Conservation (phyloP, 2,888 invertebrate genomes). For the Calephelis perditalis region DNA sequence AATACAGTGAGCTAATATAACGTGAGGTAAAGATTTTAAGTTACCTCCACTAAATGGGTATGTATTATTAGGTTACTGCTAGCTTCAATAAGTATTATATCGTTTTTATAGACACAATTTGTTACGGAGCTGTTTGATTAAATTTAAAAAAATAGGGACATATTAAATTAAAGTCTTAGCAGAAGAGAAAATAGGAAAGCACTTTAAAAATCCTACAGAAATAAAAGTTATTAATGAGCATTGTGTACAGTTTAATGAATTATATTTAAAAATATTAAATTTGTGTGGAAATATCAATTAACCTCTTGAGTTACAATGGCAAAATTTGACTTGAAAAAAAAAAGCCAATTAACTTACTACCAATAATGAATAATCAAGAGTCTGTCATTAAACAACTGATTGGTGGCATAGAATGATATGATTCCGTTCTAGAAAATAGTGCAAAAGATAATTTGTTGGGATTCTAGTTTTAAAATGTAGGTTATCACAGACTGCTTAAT, state of each 20-base stretch:
- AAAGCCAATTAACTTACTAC: constrained; percentile 20
- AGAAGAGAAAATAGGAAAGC: neutral
- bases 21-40: no score
- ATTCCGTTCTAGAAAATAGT: no score
- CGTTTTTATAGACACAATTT: neutral
- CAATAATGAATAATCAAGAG: constrained; percentile 23
- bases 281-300: neutral
- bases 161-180: constrained; percentile 2
- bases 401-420: constrained; percentile 18
- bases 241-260: neutral
- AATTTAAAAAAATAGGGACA: neutral
- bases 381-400: constrained; percentile 23
- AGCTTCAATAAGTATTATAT: no score
- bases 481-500: constrained; percentile 22
- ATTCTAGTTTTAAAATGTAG: constrained; percentile 28
- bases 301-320: neutral
- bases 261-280: neutral
- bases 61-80: no score
- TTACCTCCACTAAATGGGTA: no score
- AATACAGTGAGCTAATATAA: no score
- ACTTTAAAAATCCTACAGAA: neutral
- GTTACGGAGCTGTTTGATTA: neutral
- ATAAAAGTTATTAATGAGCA: neutral
- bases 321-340: constrained; percentile 25
- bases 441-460: constrained; percentile 16